phyloP scores from a whole-genome alignment of 2,888 invertebrate species.

The Linnaemya tessellans region DNA sequence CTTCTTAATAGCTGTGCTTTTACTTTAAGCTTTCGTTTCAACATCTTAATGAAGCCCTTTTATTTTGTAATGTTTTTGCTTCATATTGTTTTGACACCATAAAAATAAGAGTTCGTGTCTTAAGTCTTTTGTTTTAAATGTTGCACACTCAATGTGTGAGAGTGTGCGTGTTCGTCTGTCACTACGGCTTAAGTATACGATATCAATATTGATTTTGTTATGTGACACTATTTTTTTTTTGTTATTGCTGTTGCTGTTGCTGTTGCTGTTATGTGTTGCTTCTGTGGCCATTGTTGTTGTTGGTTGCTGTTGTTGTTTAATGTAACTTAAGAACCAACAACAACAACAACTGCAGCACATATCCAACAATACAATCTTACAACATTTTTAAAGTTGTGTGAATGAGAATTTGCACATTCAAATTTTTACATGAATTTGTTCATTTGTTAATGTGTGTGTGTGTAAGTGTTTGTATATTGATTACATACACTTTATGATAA shows the following conservation, averaged over 20 bases:
- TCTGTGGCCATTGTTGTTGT: neutral
- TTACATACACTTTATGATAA: conserved; percentile 48
- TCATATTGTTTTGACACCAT: conserved; percentile 25
- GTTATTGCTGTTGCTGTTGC: neutral
- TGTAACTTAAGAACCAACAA: conserved; percentile 59
- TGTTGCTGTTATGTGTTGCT: neutral
- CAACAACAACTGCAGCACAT: conserved; percentile 51
- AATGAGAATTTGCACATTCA: conserved; percentile 49
- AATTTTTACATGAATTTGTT: conserved; percentile 28
- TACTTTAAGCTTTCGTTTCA: conserved; percentile 28
- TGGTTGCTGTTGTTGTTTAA: conserved; percentile 36
- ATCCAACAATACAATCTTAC: conserved; percentile 46
- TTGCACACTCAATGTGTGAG: conserved; percentile 19
- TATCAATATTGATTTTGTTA: conserved; percentile 66
- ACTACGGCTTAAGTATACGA: conserved; percentile 1
- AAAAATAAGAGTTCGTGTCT: conserved; percentile 51
- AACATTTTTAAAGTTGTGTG: conserved; percentile 47
- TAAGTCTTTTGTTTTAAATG: conserved; percentile 63
- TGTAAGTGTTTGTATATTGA: conserved; percentile 27
- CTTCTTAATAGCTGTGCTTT: conserved; percentile 5
- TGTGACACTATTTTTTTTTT: conserved; percentile 62
- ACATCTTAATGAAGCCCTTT: conserved; percentile 45
- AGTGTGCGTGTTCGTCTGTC: conserved; percentile 28
- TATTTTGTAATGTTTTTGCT: conserved; percentile 5
- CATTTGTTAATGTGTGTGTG: neutral